Base-by-base conservation (phyloP, 2,888 invertebrate genomes). In the Busseola fusca region DNA sequence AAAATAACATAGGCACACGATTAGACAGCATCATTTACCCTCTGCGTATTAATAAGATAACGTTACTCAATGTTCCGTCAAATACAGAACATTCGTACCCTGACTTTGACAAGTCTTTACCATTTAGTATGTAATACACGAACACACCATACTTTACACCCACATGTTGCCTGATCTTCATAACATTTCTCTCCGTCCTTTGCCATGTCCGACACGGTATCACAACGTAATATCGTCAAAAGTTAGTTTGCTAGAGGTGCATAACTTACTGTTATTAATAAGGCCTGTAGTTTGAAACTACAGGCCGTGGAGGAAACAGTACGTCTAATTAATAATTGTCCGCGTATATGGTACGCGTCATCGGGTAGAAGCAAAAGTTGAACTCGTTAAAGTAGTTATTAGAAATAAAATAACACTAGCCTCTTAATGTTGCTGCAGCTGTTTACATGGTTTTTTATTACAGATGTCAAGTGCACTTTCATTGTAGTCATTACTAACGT, bases 211-310 rank as follows among this genome's bases (percentile, higher is more conserved):
- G 34, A 84, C 85, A 78, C 54, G 81, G 60, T 59, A 72, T 74
- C 70, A 84, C 68, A 72, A 73, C 72, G 76, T 81, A 85, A 83
- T 85, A 80, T 78, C 72, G 68, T 74, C 76, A 76, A 74, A 81
- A 78, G 72, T 85, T 78, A 72, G 64, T 81, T 52, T 74, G 66
- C 67, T 57, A 25, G 67, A 76, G 76, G 76, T 79, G 80, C 80
- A 84, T 62, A 84, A 78, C 80, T 81, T 78, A 76, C 73, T 64
- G 63, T 37, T 74, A 70, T 65, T 84, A 85, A 81, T 81, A 83
- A 85, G 76, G 79, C 65, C 63, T 37, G 54, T 72, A 81, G 84
- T 85, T 81, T 27, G 45, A 25, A 76, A 83, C 85, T 79, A 60
- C 40, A 56, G 45, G 72, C 69, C 72, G 40, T 62, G 37, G 45